Conservation (phyloP, 2,888 invertebrate species). For the Carterocephalus palaemon region DNA sequence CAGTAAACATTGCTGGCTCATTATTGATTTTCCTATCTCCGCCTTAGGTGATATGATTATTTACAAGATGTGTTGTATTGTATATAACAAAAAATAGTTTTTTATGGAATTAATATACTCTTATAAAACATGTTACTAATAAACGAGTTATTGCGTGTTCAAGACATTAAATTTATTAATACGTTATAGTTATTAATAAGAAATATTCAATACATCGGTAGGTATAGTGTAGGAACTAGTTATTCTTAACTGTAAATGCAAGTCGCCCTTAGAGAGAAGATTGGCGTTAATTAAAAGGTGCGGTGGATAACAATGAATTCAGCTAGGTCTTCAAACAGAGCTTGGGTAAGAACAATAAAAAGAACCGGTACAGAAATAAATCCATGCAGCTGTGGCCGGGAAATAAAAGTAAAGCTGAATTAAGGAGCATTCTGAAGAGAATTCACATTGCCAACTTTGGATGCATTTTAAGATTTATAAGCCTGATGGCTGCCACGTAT, state of each 20-base stretch:
- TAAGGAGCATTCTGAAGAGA: background rate
- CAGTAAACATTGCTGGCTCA: conserved; percentile 17
- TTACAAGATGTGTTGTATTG: background rate
- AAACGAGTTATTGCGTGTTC: background rate
- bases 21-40: conserved; percentile 15
- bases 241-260: background rate
- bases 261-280: background rate
- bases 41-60: background rate
- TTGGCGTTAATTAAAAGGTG: conserved; percentile 6
- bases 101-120: no score
- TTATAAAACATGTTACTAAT: no score
- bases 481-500: no score
- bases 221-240: no score
- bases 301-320: conserved; percentile 4
- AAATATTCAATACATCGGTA: no score
- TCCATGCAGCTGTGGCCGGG: background rate
- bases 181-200: no score
- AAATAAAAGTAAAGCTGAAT: background rate
- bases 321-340: background rate
- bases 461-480: background rate
- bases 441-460: background rate
- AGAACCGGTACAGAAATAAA: background rate
- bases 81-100: no score
- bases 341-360: background rate
- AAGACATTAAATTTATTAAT: background rate